Percentiles rank a stretch among this genome's conserved stretches.
phyloP scores from a whole-genome alignment of 2,113 vertebrate genomes.

The Ictalurus furcatus region DNA sequence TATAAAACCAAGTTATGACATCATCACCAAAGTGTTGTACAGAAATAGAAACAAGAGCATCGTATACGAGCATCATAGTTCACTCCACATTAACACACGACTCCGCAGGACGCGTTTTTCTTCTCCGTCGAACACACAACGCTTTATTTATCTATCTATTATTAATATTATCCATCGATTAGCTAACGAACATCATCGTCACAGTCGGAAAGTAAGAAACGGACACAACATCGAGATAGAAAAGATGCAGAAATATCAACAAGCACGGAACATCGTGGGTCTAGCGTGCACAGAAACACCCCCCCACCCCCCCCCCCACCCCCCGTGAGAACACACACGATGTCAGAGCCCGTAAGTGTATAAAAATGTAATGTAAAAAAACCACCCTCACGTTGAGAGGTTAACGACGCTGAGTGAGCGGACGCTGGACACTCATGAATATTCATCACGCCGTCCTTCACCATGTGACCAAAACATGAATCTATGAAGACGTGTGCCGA shows the following conservation, averaged over 20 bases:
- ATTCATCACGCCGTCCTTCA: background rate
- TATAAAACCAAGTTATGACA: conserved; percentile 85
- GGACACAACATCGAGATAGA: conserved; percentile 62
- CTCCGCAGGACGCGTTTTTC: conserved; percentile 65
- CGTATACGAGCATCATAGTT: conserved; percentile 73
- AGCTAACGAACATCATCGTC: conserved; percentile 89
- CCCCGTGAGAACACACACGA: conserved; percentile 48
- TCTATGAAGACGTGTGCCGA: background rate
- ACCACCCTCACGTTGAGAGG: conserved; percentile 54
- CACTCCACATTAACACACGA: conserved; percentile 77
- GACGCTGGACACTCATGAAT: background rate
- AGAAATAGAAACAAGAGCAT: conserved; percentile 79
- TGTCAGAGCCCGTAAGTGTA: conserved; percentile 57
- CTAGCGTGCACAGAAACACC: conserved; percentile 63
- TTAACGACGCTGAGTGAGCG: background rate
- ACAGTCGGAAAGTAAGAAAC: conserved; percentile 81
- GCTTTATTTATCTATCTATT: conserved; percentile 77
- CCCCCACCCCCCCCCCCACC: background rate
- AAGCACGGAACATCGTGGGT: conserved; percentile 66
- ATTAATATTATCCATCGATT: conserved; percentile 79
- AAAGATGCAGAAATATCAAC: conserved; percentile 66
- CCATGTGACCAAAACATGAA: background rate
- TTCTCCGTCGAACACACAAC: conserved; percentile 87
- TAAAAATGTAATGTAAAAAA: conserved; percentile 64
- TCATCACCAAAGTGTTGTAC: conserved; percentile 81